Evolutionary conservation across 2,113 vertebrate genomes (phyloP), one percentile per base, ranked within the genome.

Genomic region (Myotis lucifugus): DNA sequence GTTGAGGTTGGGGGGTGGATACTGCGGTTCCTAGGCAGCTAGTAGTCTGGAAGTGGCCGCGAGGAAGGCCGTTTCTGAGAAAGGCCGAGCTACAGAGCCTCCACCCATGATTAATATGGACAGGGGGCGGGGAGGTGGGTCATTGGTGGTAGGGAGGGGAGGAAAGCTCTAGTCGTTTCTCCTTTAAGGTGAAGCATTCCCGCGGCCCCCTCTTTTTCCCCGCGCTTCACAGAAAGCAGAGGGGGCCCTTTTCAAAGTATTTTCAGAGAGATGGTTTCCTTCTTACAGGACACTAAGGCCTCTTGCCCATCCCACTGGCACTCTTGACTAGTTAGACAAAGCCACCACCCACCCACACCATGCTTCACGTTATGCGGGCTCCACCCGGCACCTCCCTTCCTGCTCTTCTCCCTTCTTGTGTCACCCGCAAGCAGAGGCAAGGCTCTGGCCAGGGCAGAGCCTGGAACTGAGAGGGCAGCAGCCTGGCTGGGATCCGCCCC

Each of bases 271-370:
- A 79, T 13, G 72, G 46, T 70, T 93, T 93, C 79, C 82, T 88
- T 89, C 18, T 40, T 69, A 37, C 37, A 82, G 42, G 77, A 48
- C 93, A 74, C 88, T 64, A 61, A 88, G 18, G 46, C 40, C 48
- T 66, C 27, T 59, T 74, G 69, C n/a, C 72, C 85, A 88, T 88
- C 69, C 52, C 14, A 46, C 69, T 91, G 90, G 90, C 84, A 94
- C 92, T 91, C 95, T 78, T 83, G 88, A 74, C 85, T 94, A 64
- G 64, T 95, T 94, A 96, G 93, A 97, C 95, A 95, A 94, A 97
- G 96, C 96, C 90, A 1, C 90, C 97, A 86, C 97, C 90, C 97
- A 86, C 97, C 96, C 92, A 97, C 95, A 78, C 90, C 70, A 19
- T 40, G 91, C 91, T 95, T 93, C 95, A 90, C 79, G 48, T 96